phyloP scores from a whole-genome alignment of 2,113 vertebrate genomes.

The Myotis lucifugus region DNA sequence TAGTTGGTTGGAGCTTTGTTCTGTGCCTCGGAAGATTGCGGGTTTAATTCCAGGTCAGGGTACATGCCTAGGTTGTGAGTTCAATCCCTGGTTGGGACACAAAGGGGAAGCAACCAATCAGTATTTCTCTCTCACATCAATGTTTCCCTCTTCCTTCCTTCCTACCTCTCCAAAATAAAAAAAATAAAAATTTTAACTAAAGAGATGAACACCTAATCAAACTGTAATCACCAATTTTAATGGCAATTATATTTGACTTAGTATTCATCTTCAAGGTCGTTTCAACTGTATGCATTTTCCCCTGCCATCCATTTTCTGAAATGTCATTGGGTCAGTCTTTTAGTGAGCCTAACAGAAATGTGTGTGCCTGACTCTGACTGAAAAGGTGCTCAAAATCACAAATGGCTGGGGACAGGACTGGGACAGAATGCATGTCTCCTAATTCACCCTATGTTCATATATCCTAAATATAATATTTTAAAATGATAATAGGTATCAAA shows the following conservation, averaged over 20 bases:
- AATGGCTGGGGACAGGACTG: neutral
- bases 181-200: neutral
- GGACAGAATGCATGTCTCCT: neutral
- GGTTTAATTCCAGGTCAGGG: neutral
- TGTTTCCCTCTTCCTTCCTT: neutral
- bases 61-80: neutral
- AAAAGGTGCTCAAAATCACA: neutral
- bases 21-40: neutral
- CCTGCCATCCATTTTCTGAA: neutral
- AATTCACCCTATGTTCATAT: rapidly evolving
- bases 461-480: neutral
- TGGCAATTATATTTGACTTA: neutral
- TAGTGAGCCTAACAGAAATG: neutral
- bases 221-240: neutral
- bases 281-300: neutral
- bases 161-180: neutral
- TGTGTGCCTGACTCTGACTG: neutral
- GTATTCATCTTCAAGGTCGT: neutral
- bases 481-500: neutral
- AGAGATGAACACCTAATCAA: neutral
- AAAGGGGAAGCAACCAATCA: neutral
- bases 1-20: neutral
- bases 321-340: neutral
- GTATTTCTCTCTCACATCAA: neutral
- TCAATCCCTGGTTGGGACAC: neutral